Base-by-base conservation (phyloP, 2,113 vertebrate genomes). In the Muscicapa adusta region DNA sequence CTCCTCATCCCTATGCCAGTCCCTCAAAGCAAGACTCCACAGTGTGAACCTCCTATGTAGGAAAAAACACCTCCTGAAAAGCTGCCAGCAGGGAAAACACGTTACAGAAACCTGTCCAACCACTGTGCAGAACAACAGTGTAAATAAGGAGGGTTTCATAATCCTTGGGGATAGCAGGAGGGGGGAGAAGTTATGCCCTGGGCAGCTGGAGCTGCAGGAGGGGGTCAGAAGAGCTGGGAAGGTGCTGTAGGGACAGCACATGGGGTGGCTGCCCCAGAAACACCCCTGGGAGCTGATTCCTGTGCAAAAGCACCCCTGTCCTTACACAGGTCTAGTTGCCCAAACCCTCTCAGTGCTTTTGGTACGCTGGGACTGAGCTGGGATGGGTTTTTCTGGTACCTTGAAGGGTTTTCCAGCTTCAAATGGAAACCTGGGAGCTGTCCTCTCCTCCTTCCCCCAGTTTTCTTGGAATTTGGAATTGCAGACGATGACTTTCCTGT, bases 391-490 rank as follows among this genome's bases (percentile, higher is more conserved):
- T 40, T 18, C 60, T 23, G 15, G 48, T 97, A 98, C 98, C 95
- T 97, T 98, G 90, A 98, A 98, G 34, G 97, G 97, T 87, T 95
- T 96, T 51, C 97, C 97, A 53, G 68, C 66, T 85, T 98, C 96
- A 63, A 98, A 98, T 12, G 98, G 98, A 84, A 98, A 98, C 47
- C 47, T 33, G 1, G 51, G 60, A 33, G 96, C 91, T 26, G 89
- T 91, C 60, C 98, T 97, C 40, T 98, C 98, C 79, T 98, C 98
- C 23, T 8, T 91, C 34, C 98, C 98, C 98, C 98, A 98, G 58
- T 0, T 26, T 2, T 95, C 80, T 8, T 81, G 70, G 58, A 92
- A 43, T 88, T 53, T 96, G 0, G 98, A 91, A 62, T 98, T 98
- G 47, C 98, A 97, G 63, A 98, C 97, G 0, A 98, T 97, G 76